A percentile compares a stretch with the other conserved stretches of the same genome.
These are phyloP conservation scores for Poeciliopsis occidentalis DNA, from an alignment of 2,113 vertebrate species.

Conservation along the genomic window DNA sequence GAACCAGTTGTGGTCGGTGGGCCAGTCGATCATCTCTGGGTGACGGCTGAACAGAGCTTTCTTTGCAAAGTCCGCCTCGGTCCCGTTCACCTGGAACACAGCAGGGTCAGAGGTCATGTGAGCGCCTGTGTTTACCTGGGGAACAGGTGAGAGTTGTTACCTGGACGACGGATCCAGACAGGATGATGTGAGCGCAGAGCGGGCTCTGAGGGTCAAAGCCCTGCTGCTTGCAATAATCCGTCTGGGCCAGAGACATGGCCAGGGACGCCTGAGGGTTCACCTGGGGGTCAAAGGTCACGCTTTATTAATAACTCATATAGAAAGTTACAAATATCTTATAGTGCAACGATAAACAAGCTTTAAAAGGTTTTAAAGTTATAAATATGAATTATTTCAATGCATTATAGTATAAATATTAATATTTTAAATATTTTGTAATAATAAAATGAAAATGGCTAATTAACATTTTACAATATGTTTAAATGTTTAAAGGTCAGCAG, in stretches of 20 bases:
- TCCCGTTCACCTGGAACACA: constrained; percentile 82
- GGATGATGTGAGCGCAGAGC: constrained; percentile 90
- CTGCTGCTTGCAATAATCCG: constrained; percentile 85
- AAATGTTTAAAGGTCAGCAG: not conserved
- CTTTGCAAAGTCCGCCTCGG: constrained; percentile 84
- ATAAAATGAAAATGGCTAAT: too few species aligned
- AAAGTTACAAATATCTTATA: too few species aligned
- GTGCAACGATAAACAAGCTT: too few species aligned
- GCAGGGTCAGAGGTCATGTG: not conserved
- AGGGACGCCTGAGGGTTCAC: constrained; percentile 85
- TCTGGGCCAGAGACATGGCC: constrained; percentile 93
- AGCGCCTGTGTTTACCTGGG: not conserved
- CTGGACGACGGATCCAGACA: constrained; percentile 86
- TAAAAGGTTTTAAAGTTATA: too few species aligned
- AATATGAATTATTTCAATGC: too few species aligned
- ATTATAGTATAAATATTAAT: too few species aligned
- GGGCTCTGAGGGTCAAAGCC: constrained; percentile 93
- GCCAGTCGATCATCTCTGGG: constrained; percentile 93
- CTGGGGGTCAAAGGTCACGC: constrained; percentile 59
- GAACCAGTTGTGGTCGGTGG: constrained; percentile 91
- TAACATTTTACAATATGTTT: not conserved
- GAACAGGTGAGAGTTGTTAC: constrained; percentile 67
- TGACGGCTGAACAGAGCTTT: constrained; percentile 88
- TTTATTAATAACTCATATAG: too few species aligned
- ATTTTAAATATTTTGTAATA: too few species aligned